phyloP scores from a whole-genome alignment of 2,888 invertebrate species.

The Stenodera caucasica region DNA sequence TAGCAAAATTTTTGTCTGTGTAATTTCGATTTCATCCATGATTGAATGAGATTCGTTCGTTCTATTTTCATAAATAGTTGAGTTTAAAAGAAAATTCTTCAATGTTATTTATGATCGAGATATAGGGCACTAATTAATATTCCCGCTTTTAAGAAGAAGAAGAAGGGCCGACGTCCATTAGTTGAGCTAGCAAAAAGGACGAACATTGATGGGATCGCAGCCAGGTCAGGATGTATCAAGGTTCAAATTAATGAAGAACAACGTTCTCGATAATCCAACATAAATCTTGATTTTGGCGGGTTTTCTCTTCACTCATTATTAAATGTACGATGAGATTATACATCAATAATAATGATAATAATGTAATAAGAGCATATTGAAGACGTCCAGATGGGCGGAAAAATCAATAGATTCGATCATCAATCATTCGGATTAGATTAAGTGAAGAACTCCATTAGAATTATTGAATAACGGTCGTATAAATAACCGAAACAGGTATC shows the following conservation, averaged over 20 bases:
- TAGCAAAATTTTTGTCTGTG: too few relatives aligned
- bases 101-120: constrained; percentile 39
- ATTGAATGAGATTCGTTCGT: too few relatives aligned
- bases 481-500: background rate
- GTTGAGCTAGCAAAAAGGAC: constrained; percentile 22
- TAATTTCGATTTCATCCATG: too few relatives aligned
- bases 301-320: constrained; percentile 11
- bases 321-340: too few relatives aligned
- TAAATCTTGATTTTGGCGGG: constrained; percentile 38
- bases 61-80: too few relatives aligned
- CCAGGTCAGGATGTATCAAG: constrained; percentile 31
- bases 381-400: background rate
- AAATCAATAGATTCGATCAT: background rate
- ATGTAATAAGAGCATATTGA: too few relatives aligned
- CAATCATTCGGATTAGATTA: background rate
- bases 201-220: constrained; percentile 16
- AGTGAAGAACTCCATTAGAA: background rate
- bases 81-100: constrained; percentile 39
- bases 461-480: background rate
- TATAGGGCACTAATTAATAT: constrained; percentile 42
- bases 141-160: constrained; percentile 37
- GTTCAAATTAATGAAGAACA: constrained; percentile 38
- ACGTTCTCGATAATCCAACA: constrained; percentile 36
- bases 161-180: constrained; percentile 32
- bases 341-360: background rate